Evolutionary conservation across 2,113 vertebrate genomes (phyloP).

Genomic region (Rana temporaria): DNA sequence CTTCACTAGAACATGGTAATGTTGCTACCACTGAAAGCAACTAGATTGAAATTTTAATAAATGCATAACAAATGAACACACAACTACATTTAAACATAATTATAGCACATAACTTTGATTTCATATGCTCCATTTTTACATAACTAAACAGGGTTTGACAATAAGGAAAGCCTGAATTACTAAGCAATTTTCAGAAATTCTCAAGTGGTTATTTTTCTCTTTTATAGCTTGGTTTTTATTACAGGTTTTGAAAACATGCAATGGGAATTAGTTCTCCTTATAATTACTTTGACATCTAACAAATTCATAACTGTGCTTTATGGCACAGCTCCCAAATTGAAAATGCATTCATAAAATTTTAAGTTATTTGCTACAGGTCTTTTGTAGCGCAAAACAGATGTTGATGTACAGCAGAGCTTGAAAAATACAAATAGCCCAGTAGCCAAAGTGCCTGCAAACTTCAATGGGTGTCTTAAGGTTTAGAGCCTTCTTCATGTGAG

Average conservation of each 20-base stretch:
- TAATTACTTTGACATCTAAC: conserved; percentile 50
- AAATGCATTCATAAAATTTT: conserved; percentile 6
- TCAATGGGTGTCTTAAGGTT: no score
- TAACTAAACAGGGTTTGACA: conserved; percentile 30
- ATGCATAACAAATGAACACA: conserved; percentile 4
- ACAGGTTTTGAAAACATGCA: conserved; percentile 44
- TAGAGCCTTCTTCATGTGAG: no score
- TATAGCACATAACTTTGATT: conserved; percentile 28
- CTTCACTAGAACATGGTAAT: no score
- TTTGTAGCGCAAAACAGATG: no score
- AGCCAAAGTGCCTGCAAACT: no score
- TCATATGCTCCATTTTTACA: conserved; percentile 36
- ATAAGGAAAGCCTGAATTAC: conserved; percentile 40
- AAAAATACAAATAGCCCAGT: no score
- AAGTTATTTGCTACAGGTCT: conserved; percentile 14
- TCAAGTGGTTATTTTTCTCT: conserved; percentile 50
- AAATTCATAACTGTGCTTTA: conserved; percentile 38
- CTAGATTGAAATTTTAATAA: not conserved
- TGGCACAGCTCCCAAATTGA: conserved; percentile 40
- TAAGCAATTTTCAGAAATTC: conserved; percentile 42
- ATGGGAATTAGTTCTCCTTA: conserved; percentile 44
- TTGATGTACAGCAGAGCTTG: no score
- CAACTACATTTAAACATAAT: conserved; percentile 35
- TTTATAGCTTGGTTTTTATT: conserved; percentile 37
- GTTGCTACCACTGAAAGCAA: not conserved